phyloP scores from a whole-genome alignment of 2,888 invertebrate genomes.

The Latrodectus hesperus region DNA sequence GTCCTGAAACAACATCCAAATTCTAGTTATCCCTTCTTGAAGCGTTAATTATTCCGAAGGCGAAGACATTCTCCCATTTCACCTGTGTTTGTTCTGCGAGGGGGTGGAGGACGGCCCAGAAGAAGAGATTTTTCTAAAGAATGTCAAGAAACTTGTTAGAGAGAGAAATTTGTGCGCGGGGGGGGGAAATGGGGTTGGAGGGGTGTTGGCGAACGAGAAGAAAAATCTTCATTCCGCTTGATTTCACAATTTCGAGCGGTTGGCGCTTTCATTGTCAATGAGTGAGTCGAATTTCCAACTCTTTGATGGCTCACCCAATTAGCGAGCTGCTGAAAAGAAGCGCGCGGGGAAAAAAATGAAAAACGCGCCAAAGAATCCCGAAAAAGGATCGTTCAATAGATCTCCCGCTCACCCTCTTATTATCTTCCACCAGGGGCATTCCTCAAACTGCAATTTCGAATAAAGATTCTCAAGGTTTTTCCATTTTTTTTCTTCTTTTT shows the following conservation, averaged over 20 bases:
- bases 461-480: background rate
- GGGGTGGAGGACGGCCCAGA: background rate
- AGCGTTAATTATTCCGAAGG: no score
- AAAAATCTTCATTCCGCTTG: conserved; percentile 31
- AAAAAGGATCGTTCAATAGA: background rate
- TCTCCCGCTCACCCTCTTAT: conserved; percentile 9
- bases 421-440: background rate
- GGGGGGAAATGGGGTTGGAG: background rate
- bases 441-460: background rate
- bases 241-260: conserved; percentile 45
- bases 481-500: background rate
- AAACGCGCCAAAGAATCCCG: background rate
- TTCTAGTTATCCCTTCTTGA: no score
- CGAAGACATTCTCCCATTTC: background rate
- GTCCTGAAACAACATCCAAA: no score
- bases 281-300: conserved; percentile 28
- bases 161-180: background rate
- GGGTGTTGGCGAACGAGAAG: no score
- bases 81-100: background rate
- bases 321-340: conserved; percentile 3
- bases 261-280: conserved; percentile 29
- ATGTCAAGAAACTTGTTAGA: conserved; percentile 3
- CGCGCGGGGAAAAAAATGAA: background rate
- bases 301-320: conserved; percentile 52
- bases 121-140: background rate